These are phyloP conservation scores for Podabrus alpinus DNA, from an alignment of 2,888 invertebrate genomes.

Conservation along the genomic window DNA sequence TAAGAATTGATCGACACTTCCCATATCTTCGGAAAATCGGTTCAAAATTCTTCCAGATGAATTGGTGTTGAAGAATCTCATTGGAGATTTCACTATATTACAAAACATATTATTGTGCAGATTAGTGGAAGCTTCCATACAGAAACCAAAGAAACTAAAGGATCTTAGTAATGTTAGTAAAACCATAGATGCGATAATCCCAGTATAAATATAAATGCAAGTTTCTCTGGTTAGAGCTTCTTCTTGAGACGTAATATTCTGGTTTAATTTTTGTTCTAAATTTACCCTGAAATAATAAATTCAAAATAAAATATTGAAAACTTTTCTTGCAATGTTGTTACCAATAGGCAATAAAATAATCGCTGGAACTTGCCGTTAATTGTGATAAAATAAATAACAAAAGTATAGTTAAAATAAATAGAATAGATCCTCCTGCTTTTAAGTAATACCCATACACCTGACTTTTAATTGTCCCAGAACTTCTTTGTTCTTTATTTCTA, in stretches of 20 bases:
- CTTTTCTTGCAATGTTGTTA: slow-evolving; percentile 44
- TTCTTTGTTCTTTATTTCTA: slow-evolving; percentile 62
- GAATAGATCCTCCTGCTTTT: slow-evolving; percentile 70
- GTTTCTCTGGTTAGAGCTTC: slow-evolving; percentile 13
- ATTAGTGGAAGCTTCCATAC: slow-evolving; percentile 60
- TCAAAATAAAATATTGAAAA: background rate
- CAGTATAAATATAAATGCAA: slow-evolving; percentile 54
- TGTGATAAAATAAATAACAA: slow-evolving; percentile 70
- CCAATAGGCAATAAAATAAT: slow-evolving; percentile 82
- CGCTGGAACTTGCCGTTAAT: slow-evolving; percentile 71
- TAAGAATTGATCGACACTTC: slow-evolving; percentile 60
- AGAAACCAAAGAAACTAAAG: slow-evolving; percentile 58
- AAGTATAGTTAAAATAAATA: slow-evolving; percentile 63
- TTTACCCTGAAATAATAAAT: slow-evolving; percentile 45
- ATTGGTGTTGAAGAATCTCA: slow-evolving; percentile 73
- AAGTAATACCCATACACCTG: slow-evolving; percentile 71
- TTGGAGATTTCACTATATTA: slow-evolving; percentile 66
- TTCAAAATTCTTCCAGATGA: slow-evolving; percentile 68
- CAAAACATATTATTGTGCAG: slow-evolving; percentile 61
- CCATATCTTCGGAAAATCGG: slow-evolving; percentile 75
- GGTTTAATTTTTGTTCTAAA: slow-evolving; percentile 36
- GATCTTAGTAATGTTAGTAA: slow-evolving; percentile 56
- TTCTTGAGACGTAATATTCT: slow-evolving; percentile 21
- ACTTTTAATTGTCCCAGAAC: slow-evolving; percentile 60
- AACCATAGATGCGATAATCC: slow-evolving; percentile 45